phyloP scores from a whole-genome alignment of 2,888 invertebrate species.

The Cinara cedri region DNA sequence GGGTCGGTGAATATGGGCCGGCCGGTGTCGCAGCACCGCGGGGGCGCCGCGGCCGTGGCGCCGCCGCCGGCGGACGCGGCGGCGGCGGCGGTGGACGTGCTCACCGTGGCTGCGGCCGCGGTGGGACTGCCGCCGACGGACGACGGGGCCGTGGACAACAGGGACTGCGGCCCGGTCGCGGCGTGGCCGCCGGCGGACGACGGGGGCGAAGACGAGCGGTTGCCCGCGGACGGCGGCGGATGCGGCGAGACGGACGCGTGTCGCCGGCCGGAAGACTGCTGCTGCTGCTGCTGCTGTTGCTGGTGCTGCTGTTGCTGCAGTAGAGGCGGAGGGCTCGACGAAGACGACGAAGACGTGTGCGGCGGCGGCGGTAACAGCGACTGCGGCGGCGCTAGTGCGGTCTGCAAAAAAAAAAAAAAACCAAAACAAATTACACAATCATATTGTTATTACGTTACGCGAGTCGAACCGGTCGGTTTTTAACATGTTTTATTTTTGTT shows the following conservation, averaged over 20 bases:
- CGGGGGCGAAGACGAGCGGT: constrained; percentile 13
- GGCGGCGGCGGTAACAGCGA: constrained; percentile 32
- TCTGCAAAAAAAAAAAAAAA: constrained; percentile 26
- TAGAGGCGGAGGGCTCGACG: constrained; percentile 43
- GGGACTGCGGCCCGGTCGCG: background rate
- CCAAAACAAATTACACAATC: no score
- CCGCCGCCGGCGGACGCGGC: constrained; percentile 64
- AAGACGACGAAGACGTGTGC: constrained; percentile 42
- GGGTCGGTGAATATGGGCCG: constrained; percentile 89
- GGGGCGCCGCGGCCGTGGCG: constrained; percentile 27
- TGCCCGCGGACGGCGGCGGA: constrained; percentile 26
- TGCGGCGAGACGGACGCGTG: constrained; percentile 32
- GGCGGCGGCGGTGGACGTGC: constrained; percentile 63
- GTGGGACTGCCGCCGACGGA: constrained; percentile 48
- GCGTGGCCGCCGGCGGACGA: constrained; percentile 3
- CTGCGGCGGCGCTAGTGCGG: constrained; percentile 36
- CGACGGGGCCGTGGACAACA: constrained; percentile 39
- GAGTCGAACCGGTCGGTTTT: no score
- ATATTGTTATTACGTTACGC: no score
- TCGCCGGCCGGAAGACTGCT: constrained; percentile 32
- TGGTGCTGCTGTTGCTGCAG: constrained; percentile 33
- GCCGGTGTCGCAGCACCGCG: constrained; percentile 88
- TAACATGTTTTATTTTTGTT: no score
- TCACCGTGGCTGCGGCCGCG: constrained; percentile 61
- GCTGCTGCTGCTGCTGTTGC: no score